These are phyloP conservation scores for Dinoponera quadriceps DNA, from an alignment of 1,140 invertebrate species.

Conservation along the genomic window DNA sequence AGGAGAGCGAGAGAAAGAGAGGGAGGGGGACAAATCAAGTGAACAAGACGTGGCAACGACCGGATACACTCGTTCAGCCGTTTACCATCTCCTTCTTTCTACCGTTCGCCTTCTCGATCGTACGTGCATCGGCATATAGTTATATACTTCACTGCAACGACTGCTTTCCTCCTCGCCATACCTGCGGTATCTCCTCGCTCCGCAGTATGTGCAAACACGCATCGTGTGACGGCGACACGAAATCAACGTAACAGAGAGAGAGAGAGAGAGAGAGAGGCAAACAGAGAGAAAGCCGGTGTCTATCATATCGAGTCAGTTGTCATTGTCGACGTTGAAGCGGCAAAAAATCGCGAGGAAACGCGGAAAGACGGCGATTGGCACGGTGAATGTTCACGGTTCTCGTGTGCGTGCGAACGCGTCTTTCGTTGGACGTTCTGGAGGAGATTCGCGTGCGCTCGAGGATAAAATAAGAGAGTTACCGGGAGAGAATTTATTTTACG, in stretches of 20 bases:
- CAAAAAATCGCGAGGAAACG: constrained; percentile 54
- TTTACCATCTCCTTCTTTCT: constrained; percentile 64
- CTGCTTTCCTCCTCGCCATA: neutral
- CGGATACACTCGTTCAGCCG: constrained; percentile 80
- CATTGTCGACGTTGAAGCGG: constrained; percentile 76
- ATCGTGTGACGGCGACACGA: constrained; percentile 61
- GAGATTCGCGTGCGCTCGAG: neutral
- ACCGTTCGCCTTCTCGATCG: constrained; percentile 41
- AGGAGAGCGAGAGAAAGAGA: constrained; percentile 28
- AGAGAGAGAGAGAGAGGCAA: constrained; percentile 36
- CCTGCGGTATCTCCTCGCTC: constrained; percentile 20
- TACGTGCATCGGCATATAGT: constrained; percentile 24
- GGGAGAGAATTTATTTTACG: constrained; percentile 1
- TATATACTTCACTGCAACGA: constrained; percentile 30
- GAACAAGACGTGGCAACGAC: constrained; percentile 83
- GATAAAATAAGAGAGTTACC: neutral
- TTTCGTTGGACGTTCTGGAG: no score
- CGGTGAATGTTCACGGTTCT: constrained; percentile 18
- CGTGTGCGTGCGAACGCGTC: no score
- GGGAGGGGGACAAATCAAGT: constrained; percentile 81
- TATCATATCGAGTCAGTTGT: constrained; percentile 79
- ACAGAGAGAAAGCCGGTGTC: constrained; percentile 62
- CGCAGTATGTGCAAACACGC: constrained; percentile 71
- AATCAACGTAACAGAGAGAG: constrained; percentile 48
- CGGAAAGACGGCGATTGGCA: neutral